Evolutionary conservation across 2,113 vertebrate species (phyloP), one percentile per base, ranked within the genome.

Genomic region (Anarrhichthys ocellatus): DNA sequence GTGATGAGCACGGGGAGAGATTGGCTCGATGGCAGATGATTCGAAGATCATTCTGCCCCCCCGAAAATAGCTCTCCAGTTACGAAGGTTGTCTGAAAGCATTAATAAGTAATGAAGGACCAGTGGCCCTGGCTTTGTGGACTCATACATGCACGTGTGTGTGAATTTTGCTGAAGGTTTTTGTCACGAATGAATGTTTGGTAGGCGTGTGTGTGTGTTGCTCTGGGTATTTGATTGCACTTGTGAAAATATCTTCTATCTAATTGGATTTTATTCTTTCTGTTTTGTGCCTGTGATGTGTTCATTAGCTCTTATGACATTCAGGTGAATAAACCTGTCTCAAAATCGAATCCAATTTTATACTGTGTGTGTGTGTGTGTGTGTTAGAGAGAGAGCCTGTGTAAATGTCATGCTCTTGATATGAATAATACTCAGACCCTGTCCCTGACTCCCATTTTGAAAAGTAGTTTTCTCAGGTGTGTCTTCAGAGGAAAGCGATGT

Each of bases 1-100:
- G 82, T 88, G 90, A 91, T 92, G 87, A 88, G 87, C 72, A 22
- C 20, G 4, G 82, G 81, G 84, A 78, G 76, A 76, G 81, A 84
- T 77, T 77, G 88, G 81, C 86, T 91, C 72, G 9, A 85, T 89
- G 80, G 90, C 88, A 87, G 85, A 91, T 87, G 89, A 93, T 89
- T 85, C 71, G 73, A 84, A 80, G 91, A 91, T 89, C 73, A 87
- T 88, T 87, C 75, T 66, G 66, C 24, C 58, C 65, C 27, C 87
- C 82, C n/a, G 70, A 90, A 58, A 92, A 92, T 92, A 91, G 88
- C 81, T 89, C 84, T 67, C 32, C 77, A 67, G 83, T 83, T 82
- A 86, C 71, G 36, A 70, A 88, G 84, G 86, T 90, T 87, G 80
- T 88, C 84, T 88, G 84, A 81, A 79, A 82, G 63, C 69, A 87